Evolutionary conservation across 2,888 invertebrate genomes (phyloP).

Genomic region (Sphinx pinastri): DNA sequence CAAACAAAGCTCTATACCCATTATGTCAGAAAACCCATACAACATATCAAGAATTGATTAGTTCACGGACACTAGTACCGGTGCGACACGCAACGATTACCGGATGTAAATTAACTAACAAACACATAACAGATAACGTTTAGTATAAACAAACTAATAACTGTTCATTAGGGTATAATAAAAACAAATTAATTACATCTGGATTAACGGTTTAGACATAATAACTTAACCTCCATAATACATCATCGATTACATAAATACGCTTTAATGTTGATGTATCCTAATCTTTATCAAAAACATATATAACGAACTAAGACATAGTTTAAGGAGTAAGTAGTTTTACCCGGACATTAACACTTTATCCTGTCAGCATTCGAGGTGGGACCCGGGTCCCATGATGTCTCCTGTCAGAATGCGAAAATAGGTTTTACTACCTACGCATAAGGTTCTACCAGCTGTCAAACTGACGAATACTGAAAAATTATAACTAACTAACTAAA

Average conservation of each 20-base stretch:
- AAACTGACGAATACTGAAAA: too few relatives aligned
- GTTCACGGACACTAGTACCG: not conserved
- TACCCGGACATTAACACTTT: too few relatives aligned
- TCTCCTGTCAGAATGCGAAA: too few relatives aligned
- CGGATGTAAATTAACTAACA: constrained; percentile 3
- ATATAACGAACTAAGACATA: not conserved
- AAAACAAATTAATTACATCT: constrained; percentile 1
- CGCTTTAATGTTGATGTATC: too few relatives aligned
- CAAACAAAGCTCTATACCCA: not conserved
- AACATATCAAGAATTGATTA: not conserved
- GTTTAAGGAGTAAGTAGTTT: too few relatives aligned
- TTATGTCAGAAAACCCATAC: not conserved
- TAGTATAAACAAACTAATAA: constrained; percentile 35
- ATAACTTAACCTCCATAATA: not conserved
- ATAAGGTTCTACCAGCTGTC: too few relatives aligned
- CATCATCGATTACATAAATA: too few relatives aligned
- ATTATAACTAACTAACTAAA: not conserved
- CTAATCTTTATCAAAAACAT: not conserved
- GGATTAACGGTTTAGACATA: not conserved
- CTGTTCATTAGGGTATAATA: constrained; percentile 31
- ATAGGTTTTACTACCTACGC: too few relatives aligned
- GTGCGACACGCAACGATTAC: constrained; percentile 7
- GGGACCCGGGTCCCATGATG: too few relatives aligned
- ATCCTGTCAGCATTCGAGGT: too few relatives aligned
- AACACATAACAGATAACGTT: constrained; percentile 32